Base-by-base conservation (phyloP, 2,797 vertebrate species). In the Gymnocypris eckloni region DNA sequence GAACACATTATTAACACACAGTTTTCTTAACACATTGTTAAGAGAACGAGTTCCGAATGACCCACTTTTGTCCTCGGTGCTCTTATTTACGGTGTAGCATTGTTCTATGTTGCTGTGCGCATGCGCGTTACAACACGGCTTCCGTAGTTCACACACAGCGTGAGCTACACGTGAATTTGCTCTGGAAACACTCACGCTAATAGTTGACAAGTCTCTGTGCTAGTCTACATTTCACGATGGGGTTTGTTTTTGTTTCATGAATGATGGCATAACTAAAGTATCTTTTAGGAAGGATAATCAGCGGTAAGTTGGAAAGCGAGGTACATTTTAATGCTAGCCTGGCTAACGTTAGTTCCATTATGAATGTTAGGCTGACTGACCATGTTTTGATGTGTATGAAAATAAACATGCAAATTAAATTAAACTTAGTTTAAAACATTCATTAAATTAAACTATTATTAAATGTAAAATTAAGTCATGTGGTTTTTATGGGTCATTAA, bases 61-160 rank as follows among this genome's bases (percentile, higher is more conserved):
- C 83, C 87, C 73, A 82, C 4, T 88, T 86, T 83, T 86, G 86
- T 88, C 82, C 88, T 69, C 79, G 66, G 71, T 91, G 90, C 90
- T 90, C 89, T 64, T 28, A 12, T 61, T 93, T 86, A 91, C 76
- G 12, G 90, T 89, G 91, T 90, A 87, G 87, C 59, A 73, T 16
- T 41, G 73, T 64, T 79, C 66, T 78, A 48, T 78, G 54, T 76
- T 59, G 70, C 81, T 79, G 2, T 69, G n/a, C 73, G 67, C 84
- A 20, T 86, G 86, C 86, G 81, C 75, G n/a, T n/a, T 41, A 15
- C 3, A 48, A 41, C 1, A 0, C 1, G 70, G 92, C 83, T 90
- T 83, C 95, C 94, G 94, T 95, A 92, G 90, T 86, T 87, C 81
- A 61, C 61, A 39, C 83, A 33, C 76, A 91, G 89, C 86, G 90